These are phyloP conservation scores for Epsilonema sp. DNA, from an alignment of 2,888 invertebrate genomes.

Conservation along the genomic window DNA sequence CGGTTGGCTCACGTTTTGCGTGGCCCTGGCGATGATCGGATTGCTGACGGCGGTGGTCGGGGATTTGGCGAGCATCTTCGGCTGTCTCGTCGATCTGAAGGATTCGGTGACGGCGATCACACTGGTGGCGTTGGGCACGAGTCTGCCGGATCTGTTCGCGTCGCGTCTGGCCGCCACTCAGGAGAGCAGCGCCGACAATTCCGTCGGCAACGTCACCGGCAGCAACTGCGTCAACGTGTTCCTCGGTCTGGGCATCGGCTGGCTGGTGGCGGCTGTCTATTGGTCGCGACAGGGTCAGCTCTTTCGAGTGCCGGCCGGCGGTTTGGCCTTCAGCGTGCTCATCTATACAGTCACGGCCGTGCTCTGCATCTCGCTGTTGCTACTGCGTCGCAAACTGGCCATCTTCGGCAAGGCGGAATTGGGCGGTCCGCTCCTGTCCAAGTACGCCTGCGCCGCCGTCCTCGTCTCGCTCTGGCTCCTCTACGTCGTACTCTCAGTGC, in stretches of 20 bases:
- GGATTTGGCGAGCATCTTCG: conserved; percentile 40
- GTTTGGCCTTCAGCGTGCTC: conserved; percentile 37
- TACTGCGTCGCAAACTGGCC: conserved; percentile 32
- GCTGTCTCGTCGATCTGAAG: conserved; percentile 38
- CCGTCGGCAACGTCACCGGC: conserved; percentile 41
- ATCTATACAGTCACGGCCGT: conserved; percentile 36
- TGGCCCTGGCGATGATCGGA: conserved; percentile 37
- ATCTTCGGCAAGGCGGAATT: conserved; percentile 38
- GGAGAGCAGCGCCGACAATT: conserved; percentile 41
- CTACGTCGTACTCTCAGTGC: conserved; percentile 35
- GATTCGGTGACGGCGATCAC: conserved; percentile 38
- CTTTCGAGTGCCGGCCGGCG: conserved; percentile 30
- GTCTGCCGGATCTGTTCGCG: conserved; percentile 41
- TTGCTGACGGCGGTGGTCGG: conserved; percentile 39
- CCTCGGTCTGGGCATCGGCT: conserved; percentile 41
- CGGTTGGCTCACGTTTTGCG: conserved; percentile 39
- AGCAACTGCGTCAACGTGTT: conserved; percentile 43
- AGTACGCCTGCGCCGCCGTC: conserved; percentile 28
- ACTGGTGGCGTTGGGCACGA: conserved; percentile 40
- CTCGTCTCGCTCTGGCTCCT: conserved; percentile 35
- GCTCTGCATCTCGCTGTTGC: conserved; percentile 33
- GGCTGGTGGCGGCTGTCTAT: conserved; percentile 39
- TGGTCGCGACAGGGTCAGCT: conserved; percentile 29
- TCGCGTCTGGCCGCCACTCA: conserved; percentile 36
- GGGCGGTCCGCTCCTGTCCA: conserved; percentile 34